These are phyloP conservation scores for Coregonus clupeaformis DNA, from an alignment of 2,113 vertebrate species.

Conservation along the genomic window DNA sequence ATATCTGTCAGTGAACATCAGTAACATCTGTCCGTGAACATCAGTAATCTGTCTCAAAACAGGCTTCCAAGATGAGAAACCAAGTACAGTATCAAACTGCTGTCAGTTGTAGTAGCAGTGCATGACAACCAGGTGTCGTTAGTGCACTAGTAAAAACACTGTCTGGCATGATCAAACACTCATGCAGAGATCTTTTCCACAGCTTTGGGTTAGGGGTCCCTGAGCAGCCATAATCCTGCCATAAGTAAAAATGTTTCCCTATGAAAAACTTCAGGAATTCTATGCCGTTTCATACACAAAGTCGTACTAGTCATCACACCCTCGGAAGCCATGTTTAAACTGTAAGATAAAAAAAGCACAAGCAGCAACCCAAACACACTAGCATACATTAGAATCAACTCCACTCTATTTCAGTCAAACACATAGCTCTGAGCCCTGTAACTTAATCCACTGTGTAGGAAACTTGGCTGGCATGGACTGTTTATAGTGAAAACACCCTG, in stretches of 20 bases:
- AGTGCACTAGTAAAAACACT: background rate
- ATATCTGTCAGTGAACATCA: too few species aligned
- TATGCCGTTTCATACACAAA: background rate
- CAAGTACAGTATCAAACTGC: background rate
- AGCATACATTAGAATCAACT: background rate
- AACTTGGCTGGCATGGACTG: constrained; percentile 8
- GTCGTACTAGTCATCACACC: background rate
- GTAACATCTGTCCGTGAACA: too few species aligned
- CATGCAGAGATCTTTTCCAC: background rate
- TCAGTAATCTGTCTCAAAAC: too few species aligned
- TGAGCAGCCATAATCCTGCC: background rate
- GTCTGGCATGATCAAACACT: background rate
- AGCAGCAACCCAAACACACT: background rate
- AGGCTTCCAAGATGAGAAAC: background rate
- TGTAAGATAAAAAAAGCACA: too few species aligned
- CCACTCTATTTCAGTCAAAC: background rate
- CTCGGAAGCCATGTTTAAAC: too few species aligned
- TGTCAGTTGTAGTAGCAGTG: constrained; percentile 27
- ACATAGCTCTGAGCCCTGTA: background rate
- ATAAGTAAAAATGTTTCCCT: too few species aligned
- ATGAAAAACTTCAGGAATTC: background rate
- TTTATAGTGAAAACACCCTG: constrained; percentile 22
- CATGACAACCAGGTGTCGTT: constrained; percentile 51
- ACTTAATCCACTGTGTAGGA: background rate
- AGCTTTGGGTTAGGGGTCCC: too few species aligned